Conservation (phyloP, 2,888 invertebrate species). For the Omphaloscelis lunosa region DNA sequence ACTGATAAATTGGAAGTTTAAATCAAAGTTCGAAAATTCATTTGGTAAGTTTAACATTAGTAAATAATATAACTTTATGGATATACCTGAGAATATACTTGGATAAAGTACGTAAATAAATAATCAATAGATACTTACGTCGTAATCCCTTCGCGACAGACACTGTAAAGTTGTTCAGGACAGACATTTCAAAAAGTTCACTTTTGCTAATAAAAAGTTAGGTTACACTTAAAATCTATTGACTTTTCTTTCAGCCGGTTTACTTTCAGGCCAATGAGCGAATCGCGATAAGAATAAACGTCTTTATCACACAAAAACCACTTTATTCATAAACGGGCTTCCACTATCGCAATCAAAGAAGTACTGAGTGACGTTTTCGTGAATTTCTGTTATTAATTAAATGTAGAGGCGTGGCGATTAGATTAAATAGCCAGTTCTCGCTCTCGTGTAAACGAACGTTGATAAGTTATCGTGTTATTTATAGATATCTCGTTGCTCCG, state of each 20-base stretch:
- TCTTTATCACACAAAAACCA: constrained; percentile 58
- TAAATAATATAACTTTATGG: neutral
- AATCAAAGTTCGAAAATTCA: neutral
- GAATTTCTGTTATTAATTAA: constrained; percentile 63
- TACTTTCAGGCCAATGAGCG: constrained; percentile 32
- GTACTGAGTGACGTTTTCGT: constrained; percentile 53
- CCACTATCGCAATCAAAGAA: constrained; percentile 38
- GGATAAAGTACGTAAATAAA: neutral
- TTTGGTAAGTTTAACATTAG: neutral
- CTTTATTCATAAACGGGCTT: constrained; percentile 49
- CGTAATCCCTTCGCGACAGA: constrained; percentile 82
- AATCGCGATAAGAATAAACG: constrained; percentile 43
- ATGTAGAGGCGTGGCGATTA: constrained; percentile 79
- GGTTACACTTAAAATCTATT: constrained; percentile 62
- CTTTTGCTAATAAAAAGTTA: constrained; percentile 48
- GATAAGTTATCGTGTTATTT: constrained; percentile 72
- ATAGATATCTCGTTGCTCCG: constrained; percentile 62
- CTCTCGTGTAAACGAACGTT: constrained; percentile 67
- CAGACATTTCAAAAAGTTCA: constrained; percentile 78
- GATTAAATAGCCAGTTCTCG: constrained; percentile 67
- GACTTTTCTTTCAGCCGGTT: constrained; percentile 41
- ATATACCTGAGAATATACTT: neutral
- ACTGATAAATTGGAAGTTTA: neutral
- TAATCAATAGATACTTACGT: constrained; percentile 79
- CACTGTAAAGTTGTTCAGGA: constrained; percentile 86